Evolutionary conservation across 2,113 vertebrate species (phyloP), one percentile per base, ranked within the genome.

Genomic region (Pontoporia blainvillei): DNA sequence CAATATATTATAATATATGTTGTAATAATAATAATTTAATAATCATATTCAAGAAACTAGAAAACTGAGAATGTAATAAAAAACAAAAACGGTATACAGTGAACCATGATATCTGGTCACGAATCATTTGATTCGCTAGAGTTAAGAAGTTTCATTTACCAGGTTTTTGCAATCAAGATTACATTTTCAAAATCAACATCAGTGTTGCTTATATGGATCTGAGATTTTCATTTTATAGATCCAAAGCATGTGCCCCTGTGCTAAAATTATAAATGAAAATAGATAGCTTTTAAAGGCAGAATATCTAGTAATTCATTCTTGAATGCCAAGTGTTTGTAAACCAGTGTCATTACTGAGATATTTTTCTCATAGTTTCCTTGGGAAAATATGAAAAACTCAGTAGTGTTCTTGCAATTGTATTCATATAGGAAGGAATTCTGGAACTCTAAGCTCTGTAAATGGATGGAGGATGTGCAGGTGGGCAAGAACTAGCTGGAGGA

Each of bases 121-220:
- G 1, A 73, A 93, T 44, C 29, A 39, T 75, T 92, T 86, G 23
- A 66, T 90, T 94, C 71, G 34, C 2, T 71, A 67, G 46, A 76
- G 20, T 52, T 78, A 57, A 11, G 46, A 76, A 82, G 66, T 64
- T 94, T 91, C 46, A 86, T 69, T 90, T 96, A 62, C 21, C 3
- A 64, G 72, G 44, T 61, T 27, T 72, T 89, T 73, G 49, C 44
- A 59, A 90, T 97, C 46, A 93, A 94, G 93, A 96, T 91, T 67
- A 27, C 15, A 4, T 90, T 87, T 97, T 86, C 13, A 78, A 92
- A 90, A 86, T 84, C 79, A 86, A 34, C 15, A 75, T 87, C 73
- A 31, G 89, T 87, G 87, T 91, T 91, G 59, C 31, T 67, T 82
- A 10, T 72, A 36, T 72, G 27, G 59, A 85, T 90, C 86, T 92